Conservation (phyloP, 2,888 invertebrate genomes). For the Anorthoa munda region DNA sequence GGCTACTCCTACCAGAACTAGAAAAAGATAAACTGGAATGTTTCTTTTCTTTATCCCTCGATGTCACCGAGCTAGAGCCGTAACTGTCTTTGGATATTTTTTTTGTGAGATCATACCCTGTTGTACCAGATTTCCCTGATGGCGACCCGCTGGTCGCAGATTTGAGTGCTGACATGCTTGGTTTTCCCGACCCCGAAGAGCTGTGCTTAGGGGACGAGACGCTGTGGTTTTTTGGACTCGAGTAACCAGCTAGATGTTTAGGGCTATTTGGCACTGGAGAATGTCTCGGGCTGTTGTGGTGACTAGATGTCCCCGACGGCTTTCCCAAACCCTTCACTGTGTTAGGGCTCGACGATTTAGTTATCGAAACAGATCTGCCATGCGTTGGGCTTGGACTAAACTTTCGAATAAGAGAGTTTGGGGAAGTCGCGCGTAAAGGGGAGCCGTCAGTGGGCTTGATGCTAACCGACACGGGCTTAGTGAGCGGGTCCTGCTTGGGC, state of each 20-base stretch:
- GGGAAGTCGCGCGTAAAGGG: constrained; percentile 92
- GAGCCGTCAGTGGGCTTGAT: constrained; percentile 93
- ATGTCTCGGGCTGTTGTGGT: constrained; percentile 93
- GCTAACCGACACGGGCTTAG: constrained; percentile 94
- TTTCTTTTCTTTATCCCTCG: constrained; percentile 91
- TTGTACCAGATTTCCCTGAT: constrained; percentile 91
- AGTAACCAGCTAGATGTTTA: constrained; percentile 93
- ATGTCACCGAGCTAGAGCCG: constrained; percentile 81
- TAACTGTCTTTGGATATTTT: constrained; percentile 90
- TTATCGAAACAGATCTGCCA: constrained; percentile 92
- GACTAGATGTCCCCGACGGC: constrained; percentile 88
- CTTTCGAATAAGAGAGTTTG: constrained; percentile 92
- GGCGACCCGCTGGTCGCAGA: constrained; percentile 94
- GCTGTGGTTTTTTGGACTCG: constrained; percentile 95
- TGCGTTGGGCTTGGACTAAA: constrained; percentile 94
- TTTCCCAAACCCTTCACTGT: constrained; percentile 85
- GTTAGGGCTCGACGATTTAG: constrained; percentile 91
- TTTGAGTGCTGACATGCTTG: constrained; percentile 96
- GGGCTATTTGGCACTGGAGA: constrained; percentile 95
- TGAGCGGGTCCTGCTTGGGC: constrained; percentile 93
- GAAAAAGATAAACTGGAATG: constrained; percentile 88
- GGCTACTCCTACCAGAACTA: constrained; percentile 91
- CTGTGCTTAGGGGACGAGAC: constrained; percentile 95
- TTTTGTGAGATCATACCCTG: constrained; percentile 90
- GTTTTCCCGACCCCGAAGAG: constrained; percentile 95